Evolutionary conservation across 1,140 invertebrate species (phyloP).

Genomic region (Diabrotica undecimpunctata): DNA sequence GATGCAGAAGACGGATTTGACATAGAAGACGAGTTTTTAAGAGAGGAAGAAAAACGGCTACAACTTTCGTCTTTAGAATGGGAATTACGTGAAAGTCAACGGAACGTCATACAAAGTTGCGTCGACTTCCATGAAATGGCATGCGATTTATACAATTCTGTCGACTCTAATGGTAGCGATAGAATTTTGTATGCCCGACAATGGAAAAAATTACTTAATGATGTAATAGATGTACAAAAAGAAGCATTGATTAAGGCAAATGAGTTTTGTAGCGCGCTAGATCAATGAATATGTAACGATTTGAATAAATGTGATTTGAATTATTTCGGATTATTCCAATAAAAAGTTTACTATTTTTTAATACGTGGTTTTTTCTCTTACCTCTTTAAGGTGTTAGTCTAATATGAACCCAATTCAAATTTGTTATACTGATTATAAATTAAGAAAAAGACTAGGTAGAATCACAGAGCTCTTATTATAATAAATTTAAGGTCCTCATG

Average conservation of each 20-base stretch:
- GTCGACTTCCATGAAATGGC: conserved; percentile 41
- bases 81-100: conserved; percentile 38
- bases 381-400: too few species aligned
- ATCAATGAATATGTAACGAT: conserved; percentile 1
- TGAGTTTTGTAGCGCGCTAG: conserved; percentile 30
- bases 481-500: too few species aligned
- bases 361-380: conserved; percentile 2
- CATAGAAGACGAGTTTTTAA: conserved; percentile 30
- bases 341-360: conserved; percentile 17
- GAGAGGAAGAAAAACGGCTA: conserved; percentile 28
- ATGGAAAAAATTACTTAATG: conserved; percentile 39
- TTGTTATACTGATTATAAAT: too few species aligned
- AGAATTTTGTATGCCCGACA: conserved; percentile 35
- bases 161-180: conserved; percentile 33
- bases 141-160: conserved; percentile 35
- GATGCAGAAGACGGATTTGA: conserved; percentile 25
- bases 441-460: too few species aligned
- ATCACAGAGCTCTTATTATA: too few species aligned
- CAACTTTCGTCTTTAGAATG: conserved; percentile 32
- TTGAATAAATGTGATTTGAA: neutral
- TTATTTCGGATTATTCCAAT: conserved; percentile 1
- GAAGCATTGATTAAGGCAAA: conserved; percentile 34
- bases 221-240: conserved; percentile 40
- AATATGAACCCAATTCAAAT: too few species aligned
- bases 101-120: conserved; percentile 40